Evolutionary conservation across 2,113 vertebrate species (phyloP), one percentile per base, ranked within the genome.

Genomic region (Dicrurus megarhynchus): DNA sequence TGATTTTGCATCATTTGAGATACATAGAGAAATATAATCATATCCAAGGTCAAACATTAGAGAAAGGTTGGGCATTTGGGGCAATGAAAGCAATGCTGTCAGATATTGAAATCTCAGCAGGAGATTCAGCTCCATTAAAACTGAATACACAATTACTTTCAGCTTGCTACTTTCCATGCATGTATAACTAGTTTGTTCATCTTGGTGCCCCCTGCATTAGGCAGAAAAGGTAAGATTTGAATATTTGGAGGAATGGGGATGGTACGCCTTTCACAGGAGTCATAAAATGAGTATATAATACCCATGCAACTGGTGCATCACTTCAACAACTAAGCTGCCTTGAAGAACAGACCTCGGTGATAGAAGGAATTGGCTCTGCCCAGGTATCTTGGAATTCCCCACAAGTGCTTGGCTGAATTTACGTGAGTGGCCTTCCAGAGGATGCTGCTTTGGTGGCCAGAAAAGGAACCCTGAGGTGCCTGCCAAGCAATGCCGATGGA

Each of bases 71-170:
- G 96, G 97, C 97, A 87, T 97, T 96, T 84, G 97, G 97, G 97
- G 97, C 97, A 97, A 96, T 95, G 96, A 95, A 96, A 97, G 96
- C 96, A 96, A 93, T 96, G 92, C 98, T 97, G 97, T 98, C 95
- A 97, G 97, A 98, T 98, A 98, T 97, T 97, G 97, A 98, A 98
- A 98, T 98, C 98, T 98, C 98, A 98, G 97, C 96, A 98, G 98
- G 97, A 97, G 97, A 97, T 95, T 97, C 87, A 87, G 95, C 96
- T 98, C 97, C 96, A 97, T 97, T 98, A 97, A 97, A 98, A 97
- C 95, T 95, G 95, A 97, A 98, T 97, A 97, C 95, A 97, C 95
- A 98, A 97, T 98, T 96, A 97, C 96, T 96, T 97, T 91, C 97
- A 93, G 96, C 87, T 92, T 90, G 93, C 78, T 96, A 92, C 96